Evolutionary conservation across 2,113 vertebrate genomes (phyloP), one percentile per base, ranked within the genome.

Genomic region (Syrmaticus mikado): DNA sequence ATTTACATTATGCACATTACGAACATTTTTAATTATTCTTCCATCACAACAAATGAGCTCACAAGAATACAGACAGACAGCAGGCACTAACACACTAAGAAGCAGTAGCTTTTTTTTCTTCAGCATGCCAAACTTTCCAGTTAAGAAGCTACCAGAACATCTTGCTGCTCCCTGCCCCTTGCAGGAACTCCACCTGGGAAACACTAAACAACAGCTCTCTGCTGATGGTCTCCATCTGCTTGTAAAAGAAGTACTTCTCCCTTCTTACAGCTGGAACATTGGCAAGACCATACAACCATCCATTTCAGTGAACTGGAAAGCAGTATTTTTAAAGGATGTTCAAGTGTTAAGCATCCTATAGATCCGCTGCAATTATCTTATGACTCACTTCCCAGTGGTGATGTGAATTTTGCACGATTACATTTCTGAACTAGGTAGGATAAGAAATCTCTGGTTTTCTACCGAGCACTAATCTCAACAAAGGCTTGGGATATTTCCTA

Each of bases 401-500:
- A n/a, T 24, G 6, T 62, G 78, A 82, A 72, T 88, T 95, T 83
- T 88, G 25, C 78, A 81, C 53, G 72, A 84, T 84, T 82, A 68
- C 4, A 10, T 84, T 89, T 68, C 92, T 87, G 43, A 83, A 89
- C 30, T 48, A 83, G 48, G 14, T 30, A 53, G 67, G 77, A 82
- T 62, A 92, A 90, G 77, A 89, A 89, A 76, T 18, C 45, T 58
- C 36, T 58, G 30, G 34, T 79, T 93, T 89, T 82, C 66, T 64
- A 76, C 32, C 36, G 18, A 89, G n/a, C 13, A 40, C 27, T n/a
- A 8, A 82, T 61, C 74, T 68, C 27, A 64, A 41, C 60, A 90
- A 75, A 72, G 68, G 77, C n/a, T 75, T 40, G 28, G 46, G 13
- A 74, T 13, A 3, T 24, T 85, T 91, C 53, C 62, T 36, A 30